phyloP scores from a whole-genome alignment of 2,888 invertebrate species.

The Pseudococcus viburni region DNA sequence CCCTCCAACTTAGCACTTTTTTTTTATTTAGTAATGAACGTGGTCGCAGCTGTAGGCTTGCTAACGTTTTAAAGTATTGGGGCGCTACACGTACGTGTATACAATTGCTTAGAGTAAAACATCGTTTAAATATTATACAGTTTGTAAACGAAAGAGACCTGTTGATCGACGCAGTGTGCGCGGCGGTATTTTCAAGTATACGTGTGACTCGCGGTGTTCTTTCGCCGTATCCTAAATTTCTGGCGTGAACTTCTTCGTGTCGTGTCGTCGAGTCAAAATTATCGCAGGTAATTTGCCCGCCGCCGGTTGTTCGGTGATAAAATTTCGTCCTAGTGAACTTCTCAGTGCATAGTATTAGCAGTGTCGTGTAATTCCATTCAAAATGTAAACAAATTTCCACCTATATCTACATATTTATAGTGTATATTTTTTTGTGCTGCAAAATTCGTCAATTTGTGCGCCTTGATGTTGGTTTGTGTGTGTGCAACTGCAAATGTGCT shows the following conservation, averaged over 20 bases:
- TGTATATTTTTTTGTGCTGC: not conserved
- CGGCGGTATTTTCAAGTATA: not conserved
- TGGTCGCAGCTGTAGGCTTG: slow-evolving; percentile 20
- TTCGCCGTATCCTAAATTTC: slow-evolving; percentile 9
- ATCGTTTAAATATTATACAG: slow-evolving; percentile 41
- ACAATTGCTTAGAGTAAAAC: slow-evolving; percentile 36
- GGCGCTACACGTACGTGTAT: slow-evolving; percentile 27
- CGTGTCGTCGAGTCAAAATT: not conserved
- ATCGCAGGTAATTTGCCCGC: not conserved
- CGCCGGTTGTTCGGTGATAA: not conserved
- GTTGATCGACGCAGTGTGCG: slow-evolving; percentile 20
- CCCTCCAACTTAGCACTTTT: slow-evolving; percentile 13
- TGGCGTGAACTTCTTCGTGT: not conserved
- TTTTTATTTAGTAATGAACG: slow-evolving; percentile 34
- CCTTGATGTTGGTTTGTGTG: not conserved
- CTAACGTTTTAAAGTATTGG: slow-evolving; percentile 14
- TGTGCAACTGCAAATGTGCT: not conserved
- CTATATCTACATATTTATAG: not conserved
- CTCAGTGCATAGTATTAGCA: not conserved
- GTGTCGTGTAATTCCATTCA: not conserved
- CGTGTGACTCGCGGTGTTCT: not conserved
- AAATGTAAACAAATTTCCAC: not conserved
- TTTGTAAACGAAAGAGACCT: slow-evolving; percentile 33
- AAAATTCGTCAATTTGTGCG: not conserved
- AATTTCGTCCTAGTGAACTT: not conserved